A percentile compares a stretch with the other conserved stretches of the same genome.
These are phyloP conservation scores for Drosophila borborema DNA, from an alignment of 2,888 invertebrate species.

Conservation along the genomic window DNA sequence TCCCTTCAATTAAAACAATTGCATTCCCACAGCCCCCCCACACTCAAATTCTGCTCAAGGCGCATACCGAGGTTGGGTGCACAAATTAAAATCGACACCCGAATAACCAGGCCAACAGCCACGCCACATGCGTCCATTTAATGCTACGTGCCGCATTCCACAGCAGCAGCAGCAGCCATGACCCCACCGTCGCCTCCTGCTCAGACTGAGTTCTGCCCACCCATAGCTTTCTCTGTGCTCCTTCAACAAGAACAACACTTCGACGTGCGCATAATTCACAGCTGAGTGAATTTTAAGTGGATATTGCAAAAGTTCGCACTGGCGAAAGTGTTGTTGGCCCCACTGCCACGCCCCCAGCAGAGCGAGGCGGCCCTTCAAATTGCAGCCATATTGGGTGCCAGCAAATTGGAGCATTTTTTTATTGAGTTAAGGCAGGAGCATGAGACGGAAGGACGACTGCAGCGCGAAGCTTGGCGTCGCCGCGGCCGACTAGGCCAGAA, in stretches of 20 bases:
- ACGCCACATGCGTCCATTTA: conserved; percentile 72
- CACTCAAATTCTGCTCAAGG: conserved; percentile 7
- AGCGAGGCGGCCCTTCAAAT: background rate
- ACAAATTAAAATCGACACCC: conserved; percentile 69
- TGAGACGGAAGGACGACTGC: background rate
- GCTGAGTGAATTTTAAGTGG: conserved; percentile 84
- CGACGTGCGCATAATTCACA: conserved; percentile 82
- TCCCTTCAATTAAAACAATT: conserved; percentile 41
- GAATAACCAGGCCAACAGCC: conserved; percentile 52
- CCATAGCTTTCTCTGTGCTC: conserved; percentile 30
- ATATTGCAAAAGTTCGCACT: conserved; percentile 81
- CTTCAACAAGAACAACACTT: conserved; percentile 81
- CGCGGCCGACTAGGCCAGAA: conserved; percentile 65
- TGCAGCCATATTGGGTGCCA: conserved; percentile 51
- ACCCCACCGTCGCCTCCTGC: background rate
- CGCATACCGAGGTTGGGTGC: conserved; percentile 16
- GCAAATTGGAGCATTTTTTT: conserved; percentile 68
- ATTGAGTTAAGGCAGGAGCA: conserved; percentile 56
- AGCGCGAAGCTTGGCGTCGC: conserved; percentile 20
- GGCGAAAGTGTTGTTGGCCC: conserved; percentile 71
- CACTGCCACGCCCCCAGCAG: background rate
- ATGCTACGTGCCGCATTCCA: conserved; percentile 45
- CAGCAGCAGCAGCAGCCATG: background rate
- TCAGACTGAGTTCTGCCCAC: background rate
- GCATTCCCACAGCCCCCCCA: background rate